These are phyloP conservation scores for Chironomus tepperi DNA, from an alignment of 1,140 invertebrate genomes.

Conservation along the genomic window DNA sequence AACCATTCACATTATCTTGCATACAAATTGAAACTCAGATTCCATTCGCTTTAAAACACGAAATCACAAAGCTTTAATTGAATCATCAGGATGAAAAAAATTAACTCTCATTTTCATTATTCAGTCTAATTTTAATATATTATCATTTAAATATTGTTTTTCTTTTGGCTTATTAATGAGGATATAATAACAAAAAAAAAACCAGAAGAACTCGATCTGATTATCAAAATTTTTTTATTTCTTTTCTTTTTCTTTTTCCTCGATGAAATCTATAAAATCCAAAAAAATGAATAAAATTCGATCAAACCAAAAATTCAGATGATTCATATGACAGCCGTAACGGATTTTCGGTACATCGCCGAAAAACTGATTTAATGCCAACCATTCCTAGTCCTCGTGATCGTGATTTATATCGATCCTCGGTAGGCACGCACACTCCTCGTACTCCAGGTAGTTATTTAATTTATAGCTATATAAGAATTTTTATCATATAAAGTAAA, in stretches of 20 bases:
- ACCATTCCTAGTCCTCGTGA: slow-evolving; percentile 66
- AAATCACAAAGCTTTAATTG: too few species aligned
- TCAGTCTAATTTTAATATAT: too few species aligned
- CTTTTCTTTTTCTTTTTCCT: slow-evolving; percentile 21
- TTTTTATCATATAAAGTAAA: too few species aligned
- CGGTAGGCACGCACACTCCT: slow-evolving; percentile 49
- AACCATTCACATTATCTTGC: too few species aligned
- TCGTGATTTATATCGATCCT: slow-evolving; percentile 47
- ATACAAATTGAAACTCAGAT: too few species aligned
- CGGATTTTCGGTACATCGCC: slow-evolving; percentile 51
- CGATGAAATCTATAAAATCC: slow-evolving; percentile 28
- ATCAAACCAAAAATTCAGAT: slow-evolving; percentile 2
- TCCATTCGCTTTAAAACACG: too few species aligned
- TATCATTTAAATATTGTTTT: too few species aligned
- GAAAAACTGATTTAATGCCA: slow-evolving; percentile 82
- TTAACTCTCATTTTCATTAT: too few species aligned
- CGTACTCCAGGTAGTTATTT: slow-evolving; percentile 56
- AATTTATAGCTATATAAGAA: not conserved
- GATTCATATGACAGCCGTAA: slow-evolving; percentile 1
- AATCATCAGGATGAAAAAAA: too few species aligned
- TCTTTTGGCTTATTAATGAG: too few species aligned
- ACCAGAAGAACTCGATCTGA: slow-evolving; percentile 1
- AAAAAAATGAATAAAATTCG: slow-evolving; percentile 3
- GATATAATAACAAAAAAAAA: too few species aligned
- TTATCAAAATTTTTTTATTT: slow-evolving; percentile 25